Percentiles rank a stretch among this genome's conserved stretches.
Evolutionary conservation across 2,797 vertebrate genomes (phyloP).

Genomic region (Myotis findleyi): DNA sequence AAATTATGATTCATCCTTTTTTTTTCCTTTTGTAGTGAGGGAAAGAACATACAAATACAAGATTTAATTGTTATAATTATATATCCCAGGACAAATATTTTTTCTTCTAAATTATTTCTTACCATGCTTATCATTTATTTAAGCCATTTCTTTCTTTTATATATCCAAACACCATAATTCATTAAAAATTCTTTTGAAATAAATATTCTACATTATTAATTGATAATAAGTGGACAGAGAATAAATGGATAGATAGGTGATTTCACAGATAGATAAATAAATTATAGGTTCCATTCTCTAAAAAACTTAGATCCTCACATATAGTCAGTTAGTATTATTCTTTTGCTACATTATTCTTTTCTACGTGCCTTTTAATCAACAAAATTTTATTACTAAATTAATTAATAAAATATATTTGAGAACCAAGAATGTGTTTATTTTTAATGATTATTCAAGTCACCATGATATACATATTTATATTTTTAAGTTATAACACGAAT

Average conservation of each 20-base stretch:
- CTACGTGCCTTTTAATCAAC: background rate
- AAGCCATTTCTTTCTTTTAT: background rate
- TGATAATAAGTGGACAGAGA: background rate
- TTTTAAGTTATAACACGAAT: background rate
- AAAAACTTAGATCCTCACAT: constrained; percentile 12
- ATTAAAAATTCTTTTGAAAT: constrained; percentile 12
- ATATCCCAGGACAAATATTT: constrained; percentile 10
- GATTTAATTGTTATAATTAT: background rate
- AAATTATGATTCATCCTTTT: background rate
- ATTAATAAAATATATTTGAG: background rate
- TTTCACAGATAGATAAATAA: background rate
- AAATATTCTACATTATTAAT: constrained; percentile 29
- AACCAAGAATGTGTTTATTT: background rate
- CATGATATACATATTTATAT: background rate
- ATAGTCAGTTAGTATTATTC: background rate
- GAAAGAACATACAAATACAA: background rate
- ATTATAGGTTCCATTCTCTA: background rate
- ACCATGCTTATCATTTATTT: background rate
- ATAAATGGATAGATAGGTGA: background rate
- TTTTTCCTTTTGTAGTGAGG: background rate
- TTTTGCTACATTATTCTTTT: background rate
- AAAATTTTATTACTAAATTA: constrained; percentile 2
- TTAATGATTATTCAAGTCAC: constrained; percentile 14
- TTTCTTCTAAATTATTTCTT: constrained; percentile 9
- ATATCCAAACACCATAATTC: background rate